These are phyloP conservation scores for Liolophura sinensis DNA, from an alignment of 1,140 invertebrate species.

Conservation along the genomic window DNA sequence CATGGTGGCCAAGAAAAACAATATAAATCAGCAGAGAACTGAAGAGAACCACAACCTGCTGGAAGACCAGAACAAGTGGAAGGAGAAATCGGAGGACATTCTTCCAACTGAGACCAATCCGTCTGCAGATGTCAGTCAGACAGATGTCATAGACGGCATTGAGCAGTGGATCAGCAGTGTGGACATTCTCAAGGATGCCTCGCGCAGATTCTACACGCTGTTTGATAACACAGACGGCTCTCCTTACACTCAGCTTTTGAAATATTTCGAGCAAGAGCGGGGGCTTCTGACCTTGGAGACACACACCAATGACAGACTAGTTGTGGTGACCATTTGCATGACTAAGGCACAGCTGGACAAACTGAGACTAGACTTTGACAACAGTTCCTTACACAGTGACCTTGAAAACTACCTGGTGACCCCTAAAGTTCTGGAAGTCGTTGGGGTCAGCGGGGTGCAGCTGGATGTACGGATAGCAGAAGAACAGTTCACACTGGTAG, in stretches of 20 bases:
- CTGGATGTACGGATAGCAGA: conserved; percentile 28
- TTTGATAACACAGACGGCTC: conserved; percentile 20
- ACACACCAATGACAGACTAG: conserved; percentile 21
- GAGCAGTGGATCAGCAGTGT: conserved; percentile 23
- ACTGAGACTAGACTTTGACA: conserved; percentile 26
- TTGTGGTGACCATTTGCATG: conserved; percentile 41
- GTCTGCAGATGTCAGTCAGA: too few species aligned
- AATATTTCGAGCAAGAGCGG: conserved; percentile 48
- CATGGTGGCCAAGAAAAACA: too few species aligned
- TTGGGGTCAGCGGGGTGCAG: conserved; percentile 27
- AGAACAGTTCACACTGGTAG: conserved; percentile 31
- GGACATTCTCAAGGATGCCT: conserved; percentile 22
- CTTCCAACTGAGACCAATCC: too few species aligned
- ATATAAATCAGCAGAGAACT: too few species aligned
- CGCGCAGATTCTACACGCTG: conserved; percentile 25
- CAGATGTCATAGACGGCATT: too few species aligned
- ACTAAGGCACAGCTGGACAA: conserved; percentile 25
- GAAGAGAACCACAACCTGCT: too few species aligned
- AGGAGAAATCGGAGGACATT: too few species aligned
- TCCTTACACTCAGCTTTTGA: conserved; percentile 31
- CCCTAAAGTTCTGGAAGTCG: conserved; percentile 16
- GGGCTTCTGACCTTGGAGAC: conserved; percentile 36
- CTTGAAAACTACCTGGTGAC: conserved; percentile 29
- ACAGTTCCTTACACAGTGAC: conserved; percentile 24
- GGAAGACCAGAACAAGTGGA: too few species aligned